Base-by-base conservation (phyloP, 1,140 invertebrate species). In the Tribolium madens region DNA sequence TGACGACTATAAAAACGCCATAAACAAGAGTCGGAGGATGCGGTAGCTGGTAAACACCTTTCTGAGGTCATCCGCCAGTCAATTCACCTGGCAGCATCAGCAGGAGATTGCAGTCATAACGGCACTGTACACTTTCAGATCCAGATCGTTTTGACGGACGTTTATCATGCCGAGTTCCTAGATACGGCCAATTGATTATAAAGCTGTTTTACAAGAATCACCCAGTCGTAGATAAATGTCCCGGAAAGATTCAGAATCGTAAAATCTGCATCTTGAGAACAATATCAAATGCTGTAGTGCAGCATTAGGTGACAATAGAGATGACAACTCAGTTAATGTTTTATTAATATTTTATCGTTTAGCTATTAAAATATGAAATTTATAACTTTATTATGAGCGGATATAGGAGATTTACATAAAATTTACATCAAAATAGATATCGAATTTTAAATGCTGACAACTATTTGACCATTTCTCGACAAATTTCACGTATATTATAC, bases 111-210 rank as follows among this genome's bases (percentile, higher is more conserved):
- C 57, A 64, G 33, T 64, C 33, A 64, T 64, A 64, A 64, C 57
- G 57, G 57, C 26, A 64, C 26, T 26, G 26, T 33, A 64, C 57
- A 64, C 57, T 57, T 57, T 64, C 57, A 64, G 57, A 64, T 64
- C 57, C 57, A 64, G 57, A 64, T 64, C 57, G 26, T 64, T 64
- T 64, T 64, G 57, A 64, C 57, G 57, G 57, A 64, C 57, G 57
- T 64, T 64, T 64, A 64, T 64, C 57, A 33, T 13, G 57, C n/a
- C 57, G 21, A 33, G 26, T 57, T 57, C 52, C 14, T n/a, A 64
- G 57, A 64, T 64, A 64, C 57, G 26, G 26, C 26, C 57, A 64
- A 64, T 64, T 64, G 57, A 64, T 64, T 64, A 64, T 64, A 31
- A 31, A 31, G 26, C n/a, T 26, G 57, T 31, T 33, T 33, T 64